Evolutionary conservation across 2,888 invertebrate genomes (phyloP).

Genomic region (Muscina levida): DNA sequence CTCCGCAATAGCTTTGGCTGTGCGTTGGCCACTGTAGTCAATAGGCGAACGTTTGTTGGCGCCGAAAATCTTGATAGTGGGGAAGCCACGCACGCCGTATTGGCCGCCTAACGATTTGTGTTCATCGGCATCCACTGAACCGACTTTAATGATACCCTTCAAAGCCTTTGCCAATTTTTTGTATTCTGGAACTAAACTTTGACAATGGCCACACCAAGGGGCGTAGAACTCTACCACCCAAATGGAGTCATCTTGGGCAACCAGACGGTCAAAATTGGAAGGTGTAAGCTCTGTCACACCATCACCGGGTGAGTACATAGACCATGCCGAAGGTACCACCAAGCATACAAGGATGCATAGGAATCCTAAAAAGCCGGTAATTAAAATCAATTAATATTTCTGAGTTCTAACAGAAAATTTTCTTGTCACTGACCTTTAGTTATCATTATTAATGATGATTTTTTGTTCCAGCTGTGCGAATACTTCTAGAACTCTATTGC

Average conservation of each 20-base stretch:
- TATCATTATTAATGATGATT: conserved; percentile 34
- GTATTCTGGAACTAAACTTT: conserved; percentile 94
- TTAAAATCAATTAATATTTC: too few species aligned
- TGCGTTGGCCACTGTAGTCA: conserved; percentile 91
- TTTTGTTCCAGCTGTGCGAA: not conserved
- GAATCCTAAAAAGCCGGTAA: conserved; percentile 21
- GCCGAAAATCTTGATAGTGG: conserved; percentile 97
- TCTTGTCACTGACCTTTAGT: conserved; percentile 45
- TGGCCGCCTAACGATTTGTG: conserved; percentile 89
- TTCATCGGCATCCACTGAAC: conserved; percentile 95
- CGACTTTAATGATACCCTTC: conserved; percentile 96
- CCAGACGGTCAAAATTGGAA: conserved; percentile 91
- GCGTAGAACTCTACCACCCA: conserved; percentile 95
- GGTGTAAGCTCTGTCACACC: conserved; percentile 93
- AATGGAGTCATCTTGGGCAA: conserved; percentile 90
- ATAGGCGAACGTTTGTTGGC: conserved; percentile 89
- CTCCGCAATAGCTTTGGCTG: conserved; percentile 92
- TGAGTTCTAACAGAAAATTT: not conserved
- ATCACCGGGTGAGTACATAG: conserved; percentile 85
- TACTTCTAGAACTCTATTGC: conserved; percentile 46
- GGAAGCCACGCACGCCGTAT: conserved; percentile 94
- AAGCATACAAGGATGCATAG: conserved; percentile 6
- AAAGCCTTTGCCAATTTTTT: conserved; percentile 95
- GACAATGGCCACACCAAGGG: conserved; percentile 97
- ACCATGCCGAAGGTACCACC: conserved; percentile 54